Base-by-base conservation (phyloP, 2,888 invertebrate genomes). In the Noctua comes region DNA sequence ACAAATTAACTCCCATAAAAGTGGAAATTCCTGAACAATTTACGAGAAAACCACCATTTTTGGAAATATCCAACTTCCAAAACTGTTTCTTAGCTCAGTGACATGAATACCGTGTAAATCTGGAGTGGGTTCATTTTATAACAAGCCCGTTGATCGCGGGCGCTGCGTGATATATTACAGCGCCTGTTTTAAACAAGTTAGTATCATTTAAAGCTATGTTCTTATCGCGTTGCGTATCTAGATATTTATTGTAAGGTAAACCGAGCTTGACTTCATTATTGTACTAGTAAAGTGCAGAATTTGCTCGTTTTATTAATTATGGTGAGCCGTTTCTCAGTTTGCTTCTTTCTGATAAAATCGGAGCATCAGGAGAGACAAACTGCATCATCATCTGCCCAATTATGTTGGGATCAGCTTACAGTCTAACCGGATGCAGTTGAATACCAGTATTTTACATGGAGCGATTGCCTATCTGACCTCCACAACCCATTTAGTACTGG, bases 111-210 rank as follows among this genome's bases (percentile, higher is more conserved):
- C 66, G 68, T 86, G 76, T 77, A 83, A 86, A 87, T 87, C 78
- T 79, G 40, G 68, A 74, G 40, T 62, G 48, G 36, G 79, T 75
- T 73, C 59, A 77, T 78, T 87, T 73, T 86, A 84, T 88, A 88
- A 88, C 87, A 79, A 83, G 82, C 79, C 21, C 66, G 81, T 70
- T 84, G 88, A 89, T 77, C 77, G 88, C 75, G n/a, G 69, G 73
- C 43, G 54, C 77, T 10, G 69, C 73, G 75, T 85, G 84, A 88
- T 86, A 82, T 86, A 89, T 86, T 87, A 75, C 64, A 81, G 68
- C 65, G 75, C 73, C 43, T 51, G 69, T 76, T 83, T 78, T 27
- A 6, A 81, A 80, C 88, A 68, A 79, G 86, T 88, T 83, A 76
- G 73, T 76, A 80, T 82, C 83, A 77, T 82, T 85, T 84, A 83